Evolutionary conservation across 2,113 vertebrate species (phyloP).

Genomic region (Centrocercus urophasianus): DNA sequence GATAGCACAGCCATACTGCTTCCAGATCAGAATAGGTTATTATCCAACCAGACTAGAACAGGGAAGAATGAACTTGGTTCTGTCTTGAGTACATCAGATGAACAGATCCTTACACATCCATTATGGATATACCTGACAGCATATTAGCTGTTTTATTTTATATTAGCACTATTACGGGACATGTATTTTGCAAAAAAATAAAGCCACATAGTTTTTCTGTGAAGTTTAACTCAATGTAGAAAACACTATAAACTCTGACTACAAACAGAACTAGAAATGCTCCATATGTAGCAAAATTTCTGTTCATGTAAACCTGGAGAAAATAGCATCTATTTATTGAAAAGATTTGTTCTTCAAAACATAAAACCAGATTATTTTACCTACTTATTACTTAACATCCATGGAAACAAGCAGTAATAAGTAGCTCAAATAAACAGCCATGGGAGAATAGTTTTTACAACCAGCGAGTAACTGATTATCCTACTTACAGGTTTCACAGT

Average conservation of each 20-base stretch:
- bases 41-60: not conserved
- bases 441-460: not conserved
- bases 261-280: not conserved
- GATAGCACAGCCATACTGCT: accelerated
- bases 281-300: not conserved
- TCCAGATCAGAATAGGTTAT: not conserved
- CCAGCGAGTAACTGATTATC: not conserved
- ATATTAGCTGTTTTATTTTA: too few relatives aligned
- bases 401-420: not conserved
- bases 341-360: not conserved
- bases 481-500: not conserved
- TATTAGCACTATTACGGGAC: not conserved
- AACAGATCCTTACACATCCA: not conserved
- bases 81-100: not conserved
- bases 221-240: not conserved
- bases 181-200: not conserved
- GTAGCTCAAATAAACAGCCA: not conserved
- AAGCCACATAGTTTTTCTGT: not conserved
- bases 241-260: not conserved
- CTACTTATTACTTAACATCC: not conserved
- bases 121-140: not conserved
- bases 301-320: accelerated
- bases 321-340: not conserved
- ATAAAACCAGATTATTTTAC: not conserved
- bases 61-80: not conserved